phyloP scores from a whole-genome alignment of 1,140 invertebrate genomes.

The Stegodyphus dumicola region DNA sequence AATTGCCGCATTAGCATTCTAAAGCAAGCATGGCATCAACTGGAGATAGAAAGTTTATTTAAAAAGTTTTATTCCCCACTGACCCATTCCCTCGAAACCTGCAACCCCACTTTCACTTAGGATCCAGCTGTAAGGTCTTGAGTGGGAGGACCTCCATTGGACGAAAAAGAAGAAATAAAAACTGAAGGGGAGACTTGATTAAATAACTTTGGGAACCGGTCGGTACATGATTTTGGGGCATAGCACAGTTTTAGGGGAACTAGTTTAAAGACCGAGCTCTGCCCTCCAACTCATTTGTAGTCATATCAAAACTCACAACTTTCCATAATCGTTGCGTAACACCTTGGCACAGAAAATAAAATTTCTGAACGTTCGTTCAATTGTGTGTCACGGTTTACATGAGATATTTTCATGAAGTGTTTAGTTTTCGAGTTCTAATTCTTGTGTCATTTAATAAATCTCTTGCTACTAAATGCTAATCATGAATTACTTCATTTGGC shows the following conservation, averaged over 20 bases:
- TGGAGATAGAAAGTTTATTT: neutral
- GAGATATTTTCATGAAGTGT: no score
- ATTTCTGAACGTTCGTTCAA: neutral
- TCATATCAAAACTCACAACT: neutral
- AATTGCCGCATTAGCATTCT: no score
- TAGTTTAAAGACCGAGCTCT: neutral
- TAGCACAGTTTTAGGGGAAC: neutral
- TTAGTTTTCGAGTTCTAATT: no score
- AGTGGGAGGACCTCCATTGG: neutral
- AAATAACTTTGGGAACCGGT: neutral
- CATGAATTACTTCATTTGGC: no score
- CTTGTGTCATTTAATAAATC: no score
- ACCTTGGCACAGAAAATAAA: neutral
- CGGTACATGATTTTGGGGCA: neutral
- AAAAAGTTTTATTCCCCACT: neutral
- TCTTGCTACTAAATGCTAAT: no score
- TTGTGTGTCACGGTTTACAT: no score
- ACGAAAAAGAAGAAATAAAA: neutral
- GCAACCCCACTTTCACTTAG: neutral
- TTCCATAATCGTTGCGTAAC: neutral
- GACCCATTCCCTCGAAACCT: constrained; percentile 1
- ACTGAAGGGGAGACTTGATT: neutral
- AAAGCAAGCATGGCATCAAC: no score
- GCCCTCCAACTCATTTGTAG: neutral
- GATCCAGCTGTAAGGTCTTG: neutral